Conservation (phyloP, 1,140 invertebrate species). For the Heterodera carotae region DNA sequence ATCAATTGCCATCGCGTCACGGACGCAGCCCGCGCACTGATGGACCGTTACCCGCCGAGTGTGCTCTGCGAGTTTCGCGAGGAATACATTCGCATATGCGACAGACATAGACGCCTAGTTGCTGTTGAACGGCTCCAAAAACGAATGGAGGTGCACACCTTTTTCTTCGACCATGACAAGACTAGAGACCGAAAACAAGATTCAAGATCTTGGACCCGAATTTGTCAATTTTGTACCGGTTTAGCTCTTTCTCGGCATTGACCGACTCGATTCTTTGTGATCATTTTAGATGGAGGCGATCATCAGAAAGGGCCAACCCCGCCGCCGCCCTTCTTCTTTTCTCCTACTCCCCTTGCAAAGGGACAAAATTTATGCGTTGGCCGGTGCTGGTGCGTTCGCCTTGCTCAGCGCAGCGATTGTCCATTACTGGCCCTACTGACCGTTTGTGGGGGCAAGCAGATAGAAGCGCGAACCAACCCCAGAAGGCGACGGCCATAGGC, state of each 20-base stretch:
- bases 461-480: too few species aligned
- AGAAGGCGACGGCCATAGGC: too few species aligned
- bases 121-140: not conserved
- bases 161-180: too few species aligned
- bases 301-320: not conserved
- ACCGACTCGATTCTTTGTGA: not conserved
- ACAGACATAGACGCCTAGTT: slow-evolving; percentile 20
- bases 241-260: too few species aligned
- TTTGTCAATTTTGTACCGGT: too few species aligned
- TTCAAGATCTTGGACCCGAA: too few species aligned
- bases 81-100: slow-evolving; percentile 35
- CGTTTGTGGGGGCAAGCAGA: too few species aligned
- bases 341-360: not conserved
- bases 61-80: slow-evolving; percentile 25
- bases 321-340: not conserved
- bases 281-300: not conserved
- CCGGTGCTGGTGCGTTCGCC: not conserved
- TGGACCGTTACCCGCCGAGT: slow-evolving; percentile 30
- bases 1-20: slow-evolving; percentile 39
- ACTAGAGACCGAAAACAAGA: too few species aligned
- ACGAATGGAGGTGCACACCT: not conserved
- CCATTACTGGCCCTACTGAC: not conserved
- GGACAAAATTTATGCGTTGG: slow-evolving; percentile 2
- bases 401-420: not conserved
- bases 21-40: slow-evolving; percentile 17